Base-by-base conservation (phyloP, 2,888 invertebrate species). In the Lasioglossum pauxillum region DNA sequence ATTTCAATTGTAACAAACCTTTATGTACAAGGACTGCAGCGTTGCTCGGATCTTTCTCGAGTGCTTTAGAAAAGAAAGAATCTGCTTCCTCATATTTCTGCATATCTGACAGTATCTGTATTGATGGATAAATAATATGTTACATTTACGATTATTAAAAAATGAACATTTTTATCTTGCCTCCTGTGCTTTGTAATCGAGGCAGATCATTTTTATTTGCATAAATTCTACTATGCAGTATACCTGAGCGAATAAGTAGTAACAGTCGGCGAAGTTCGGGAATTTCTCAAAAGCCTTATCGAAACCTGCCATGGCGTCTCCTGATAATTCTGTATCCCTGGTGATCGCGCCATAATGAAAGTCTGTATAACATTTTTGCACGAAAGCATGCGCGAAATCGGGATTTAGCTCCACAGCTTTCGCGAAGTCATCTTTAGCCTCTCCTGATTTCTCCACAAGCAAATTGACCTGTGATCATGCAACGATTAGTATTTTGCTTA, bases 311-410 rank as follows among this genome's bases (percentile, higher is more conserved):
- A 98, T 96, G 1, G 97, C 97, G 91, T 96, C 96, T 91, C 97
- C 96, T 77, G 98, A 94, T 73, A 97, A 96, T 88, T 96, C 96
- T 83, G 96, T 95, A 94, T 97, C 97, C 92, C 96, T 96, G 74
- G 96, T 96, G 75, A 96, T 93, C 85, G 97, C 96, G 46, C 97
- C 97, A 93, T 97, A 96, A 91, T 98, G 97, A 94, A 98, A 99
- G 94, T 98, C 98, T 57, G 98, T 97, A 95, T 98, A 99, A 93
- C 98, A 98, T 95, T 98, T 98, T 95, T 99, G 99, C 78, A 98
- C 98, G 91, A 97, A 97, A 4, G 98, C 98, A 93, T 98, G 97
- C 4, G 98, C 97, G 94, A 98, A 98, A 88, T 98, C 95, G 3
- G 99, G 98, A 93, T 98, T 98, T 44, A 99, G 95, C 90, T 97